Base-by-base conservation (phyloP, 1,140 invertebrate genomes). In the Drosophila erecta region DNA sequence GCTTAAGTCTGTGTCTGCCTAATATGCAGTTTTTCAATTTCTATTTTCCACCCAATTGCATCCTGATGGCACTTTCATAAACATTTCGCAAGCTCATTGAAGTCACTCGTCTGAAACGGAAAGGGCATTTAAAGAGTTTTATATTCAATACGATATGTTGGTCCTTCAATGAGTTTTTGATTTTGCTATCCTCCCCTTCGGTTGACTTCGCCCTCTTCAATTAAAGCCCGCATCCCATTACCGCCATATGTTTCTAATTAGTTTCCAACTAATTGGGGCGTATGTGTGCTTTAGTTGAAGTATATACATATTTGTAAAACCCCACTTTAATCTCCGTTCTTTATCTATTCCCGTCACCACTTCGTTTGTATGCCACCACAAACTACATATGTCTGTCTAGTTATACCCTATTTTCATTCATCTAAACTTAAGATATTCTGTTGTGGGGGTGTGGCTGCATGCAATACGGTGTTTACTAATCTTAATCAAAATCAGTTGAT, bases 21-120 rank as follows among this genome's bases (percentile, higher is more conserved):
- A 56, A 62, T 60, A 79, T 79, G 51, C 55, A 67, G 41, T 74
- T 55, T 50, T 69, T 70, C 64, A 69, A 47, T 56, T 54, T 49
- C 40, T 56, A 62, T 61, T 56, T 78, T 61, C 56, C 67, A 38
- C 46, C 69, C 51, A 79, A 74, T 62, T 74, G 74, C 57, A 47
- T 58, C 60, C 54, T 67, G 38, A 56, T 56, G 53, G 30, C 56
- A 62, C 49, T 53, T 75, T 46, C 40, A 53, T 58, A 74, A 79
- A 40, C 44, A 46, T 43, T 60, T 38, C 24, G 70, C 46, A 41
- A 46, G 24, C 60, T 64, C 72, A 66, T 57, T 75, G 60, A 56
- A 74, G 30, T 58, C 27, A 20, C 35, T 38, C 20, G 30, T 30
- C 12, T 22, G 30, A 17, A 51, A n/a, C 57, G 41, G 7, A 50